A percentile compares a stretch with the other conserved stretches of the same genome.
Conservation (phyloP, 2,113 vertebrate genomes). For the Platysteira castanea region DNA sequence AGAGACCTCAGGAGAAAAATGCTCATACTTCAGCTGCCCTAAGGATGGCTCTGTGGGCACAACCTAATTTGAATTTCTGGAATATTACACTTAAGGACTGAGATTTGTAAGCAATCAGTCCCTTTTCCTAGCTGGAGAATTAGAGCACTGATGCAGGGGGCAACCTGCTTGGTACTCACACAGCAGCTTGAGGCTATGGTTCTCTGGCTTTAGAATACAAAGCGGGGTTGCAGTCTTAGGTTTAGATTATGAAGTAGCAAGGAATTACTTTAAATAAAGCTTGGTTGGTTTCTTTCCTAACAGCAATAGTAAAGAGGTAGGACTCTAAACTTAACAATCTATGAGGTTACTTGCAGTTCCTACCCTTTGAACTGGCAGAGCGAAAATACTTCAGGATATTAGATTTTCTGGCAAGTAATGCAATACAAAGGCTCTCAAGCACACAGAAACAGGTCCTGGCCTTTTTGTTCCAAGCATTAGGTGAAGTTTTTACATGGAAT, state of each 20-base stretch:
- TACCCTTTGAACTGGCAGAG: background rate
- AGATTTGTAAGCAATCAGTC: background rate
- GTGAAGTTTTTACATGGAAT: background rate
- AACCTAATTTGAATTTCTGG: background rate
- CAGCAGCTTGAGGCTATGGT: background rate
- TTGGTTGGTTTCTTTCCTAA: background rate
- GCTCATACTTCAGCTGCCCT: background rate
- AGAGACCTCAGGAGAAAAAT: background rate
- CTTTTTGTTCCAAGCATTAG: background rate
- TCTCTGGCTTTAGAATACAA: background rate
- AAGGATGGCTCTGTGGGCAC: background rate
- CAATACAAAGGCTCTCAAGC: background rate
- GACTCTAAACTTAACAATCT: background rate
- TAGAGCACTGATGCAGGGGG: background rate
- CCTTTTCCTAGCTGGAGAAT: background rate
- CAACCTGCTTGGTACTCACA: background rate
- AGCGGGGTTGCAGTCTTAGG: background rate
- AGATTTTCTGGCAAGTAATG: background rate
- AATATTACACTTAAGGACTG: background rate
- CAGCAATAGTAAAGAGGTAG: background rate
- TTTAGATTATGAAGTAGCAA: background rate
- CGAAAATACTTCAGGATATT: background rate
- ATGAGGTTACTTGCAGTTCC: background rate
- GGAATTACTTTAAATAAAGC: background rate
- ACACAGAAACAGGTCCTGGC: background rate